Conservation (phyloP, 1,140 invertebrate genomes). For the Papilio polyxenes region DNA sequence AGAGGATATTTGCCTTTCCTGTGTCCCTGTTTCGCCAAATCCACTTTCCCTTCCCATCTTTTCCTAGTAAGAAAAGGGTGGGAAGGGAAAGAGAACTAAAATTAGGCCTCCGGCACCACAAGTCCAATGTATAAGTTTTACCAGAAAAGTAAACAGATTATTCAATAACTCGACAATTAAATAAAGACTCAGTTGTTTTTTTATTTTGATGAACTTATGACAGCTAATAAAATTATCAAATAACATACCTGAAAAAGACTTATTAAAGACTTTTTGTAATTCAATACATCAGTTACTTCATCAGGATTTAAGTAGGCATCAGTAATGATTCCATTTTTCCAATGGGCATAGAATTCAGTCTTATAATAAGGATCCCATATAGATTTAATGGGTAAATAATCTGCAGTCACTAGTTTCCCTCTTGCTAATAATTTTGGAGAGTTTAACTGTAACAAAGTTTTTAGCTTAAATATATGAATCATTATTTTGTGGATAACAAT, state of each 20-base stretch:
- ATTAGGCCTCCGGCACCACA: too few species aligned
- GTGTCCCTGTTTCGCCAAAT: too few species aligned
- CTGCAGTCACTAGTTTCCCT: conserved; percentile 54
- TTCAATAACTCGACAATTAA: too few species aligned
- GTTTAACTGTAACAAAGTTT: conserved; percentile 49
- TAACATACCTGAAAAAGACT: conserved; percentile 67
- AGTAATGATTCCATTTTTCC: conserved; percentile 55
- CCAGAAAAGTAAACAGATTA: too few species aligned
- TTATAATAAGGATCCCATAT: conserved; percentile 54
- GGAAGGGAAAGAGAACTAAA: too few species aligned
- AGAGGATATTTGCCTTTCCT: too few species aligned
- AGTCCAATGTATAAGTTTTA: too few species aligned
- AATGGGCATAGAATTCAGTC: conserved; percentile 58
- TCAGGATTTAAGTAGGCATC: conserved; percentile 51
- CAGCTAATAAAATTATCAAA: conserved; percentile 22
- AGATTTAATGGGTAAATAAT: conserved; percentile 54
- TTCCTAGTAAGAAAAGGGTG: too few species aligned
- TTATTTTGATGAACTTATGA: not conserved
- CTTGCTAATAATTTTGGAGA: conserved; percentile 53
- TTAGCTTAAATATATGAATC: too few species aligned
- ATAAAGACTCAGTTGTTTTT: too few species aligned
- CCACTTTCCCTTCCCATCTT: too few species aligned
- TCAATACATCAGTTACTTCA: conserved; percentile 57
- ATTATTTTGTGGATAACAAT: too few species aligned
- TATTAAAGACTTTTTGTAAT: conserved; percentile 64